phyloP scores from a whole-genome alignment of 2,797 vertebrate genomes.

The Micromesistius poutassou region DNA sequence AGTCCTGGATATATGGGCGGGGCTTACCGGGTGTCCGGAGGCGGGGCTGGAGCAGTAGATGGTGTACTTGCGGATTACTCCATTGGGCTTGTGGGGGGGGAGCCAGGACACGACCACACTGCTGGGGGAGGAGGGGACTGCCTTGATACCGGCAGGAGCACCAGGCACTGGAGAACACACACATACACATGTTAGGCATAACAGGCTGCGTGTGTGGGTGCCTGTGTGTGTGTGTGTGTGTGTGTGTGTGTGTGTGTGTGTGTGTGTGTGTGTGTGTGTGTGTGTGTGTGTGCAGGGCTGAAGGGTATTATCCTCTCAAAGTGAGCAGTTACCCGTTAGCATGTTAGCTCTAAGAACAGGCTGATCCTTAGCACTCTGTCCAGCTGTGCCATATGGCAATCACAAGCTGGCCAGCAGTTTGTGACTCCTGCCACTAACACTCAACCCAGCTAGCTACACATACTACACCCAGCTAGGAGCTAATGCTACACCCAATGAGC shows the following conservation, averaged over 20 bases:
- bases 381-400: not conserved
- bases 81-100: constrained; percentile 91
- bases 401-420: not conserved
- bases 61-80: constrained; percentile 97
- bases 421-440: not conserved
- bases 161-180: constrained; percentile 81
- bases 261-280: no score
- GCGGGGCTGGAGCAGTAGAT: constrained; percentile 98
- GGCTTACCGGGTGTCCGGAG: constrained; percentile 91
- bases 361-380: not conserved
- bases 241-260: no score
- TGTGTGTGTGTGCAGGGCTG: not conserved
- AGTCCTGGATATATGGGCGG: not conserved
- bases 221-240: no score
- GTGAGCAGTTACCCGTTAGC: not conserved
- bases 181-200: constrained; percentile 8
- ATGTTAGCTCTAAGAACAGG: not conserved
- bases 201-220: no score
- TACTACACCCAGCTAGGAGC: not conserved
- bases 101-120: constrained; percentile 98
- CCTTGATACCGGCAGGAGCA: constrained; percentile 95
- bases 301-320: constrained; percentile 4
- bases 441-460: not conserved
- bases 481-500: not conserved
- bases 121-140: constrained; percentile 88